A percentile compares a stretch with the other conserved stretches of the same genome.
Conservation (phyloP, 2,113 vertebrate species). For the Corvus hawaiiensis region DNA sequence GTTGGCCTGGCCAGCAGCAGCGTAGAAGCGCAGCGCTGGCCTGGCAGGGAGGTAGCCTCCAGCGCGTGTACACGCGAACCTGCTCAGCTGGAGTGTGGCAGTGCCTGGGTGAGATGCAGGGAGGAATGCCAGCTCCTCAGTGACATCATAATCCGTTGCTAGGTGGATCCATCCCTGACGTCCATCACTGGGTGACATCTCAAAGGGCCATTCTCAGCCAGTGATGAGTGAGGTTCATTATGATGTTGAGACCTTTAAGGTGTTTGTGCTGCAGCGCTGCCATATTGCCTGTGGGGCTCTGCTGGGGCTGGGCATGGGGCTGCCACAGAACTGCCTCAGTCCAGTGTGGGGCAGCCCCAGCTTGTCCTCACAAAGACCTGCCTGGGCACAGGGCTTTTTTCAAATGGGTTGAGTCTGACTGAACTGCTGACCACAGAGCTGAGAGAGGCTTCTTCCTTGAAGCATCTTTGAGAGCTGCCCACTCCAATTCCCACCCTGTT, state of each 20-base stretch:
- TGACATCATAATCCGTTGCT: neutral
- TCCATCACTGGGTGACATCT: neutral
- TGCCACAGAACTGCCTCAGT: neutral
- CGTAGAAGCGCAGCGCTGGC: fast-evolving
- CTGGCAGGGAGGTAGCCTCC: neutral
- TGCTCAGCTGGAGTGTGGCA: neutral
- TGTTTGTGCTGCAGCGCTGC: fast-evolving
- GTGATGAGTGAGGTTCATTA: neutral
- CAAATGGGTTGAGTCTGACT: neutral
- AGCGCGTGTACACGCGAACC: fast-evolving
- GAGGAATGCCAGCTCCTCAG: fast-evolving
- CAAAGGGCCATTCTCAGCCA: neutral
- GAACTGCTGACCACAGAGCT: neutral
- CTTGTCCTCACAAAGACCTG: neutral
- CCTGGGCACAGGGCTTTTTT: neutral
- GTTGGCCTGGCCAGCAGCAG: neutral
- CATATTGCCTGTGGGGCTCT: fast-evolving
- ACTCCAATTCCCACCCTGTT: fast-evolving
- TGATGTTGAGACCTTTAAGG: neutral
- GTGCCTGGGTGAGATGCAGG: neutral
- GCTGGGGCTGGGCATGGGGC: neutral
- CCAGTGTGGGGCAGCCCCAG: fast-evolving
- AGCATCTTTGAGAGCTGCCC: fast-evolving
- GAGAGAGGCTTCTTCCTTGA: neutral
- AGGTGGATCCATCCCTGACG: fast-evolving